A percentile compares a stretch with the other conserved stretches of the same genome.
phyloP scores from a whole-genome alignment of 2,797 vertebrate genomes.

The Poecilia wingei region DNA sequence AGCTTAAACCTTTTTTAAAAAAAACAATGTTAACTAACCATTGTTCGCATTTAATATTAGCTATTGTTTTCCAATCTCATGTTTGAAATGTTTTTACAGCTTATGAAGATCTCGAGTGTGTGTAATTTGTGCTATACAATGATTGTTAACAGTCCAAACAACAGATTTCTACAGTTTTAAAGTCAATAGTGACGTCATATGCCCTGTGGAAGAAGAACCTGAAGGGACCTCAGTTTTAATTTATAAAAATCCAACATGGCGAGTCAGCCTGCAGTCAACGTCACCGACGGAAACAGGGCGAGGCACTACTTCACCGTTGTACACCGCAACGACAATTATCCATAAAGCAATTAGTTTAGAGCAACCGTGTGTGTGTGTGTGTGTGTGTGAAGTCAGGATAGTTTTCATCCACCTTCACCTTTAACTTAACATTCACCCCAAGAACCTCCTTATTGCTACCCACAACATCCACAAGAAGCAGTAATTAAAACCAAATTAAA shows the following conservation, averaged over 20 bases:
- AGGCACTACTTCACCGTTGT: not conserved
- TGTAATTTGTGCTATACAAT: not conserved
- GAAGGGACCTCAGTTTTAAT: not conserved
- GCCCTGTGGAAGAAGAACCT: not conserved
- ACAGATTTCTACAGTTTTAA: not conserved
- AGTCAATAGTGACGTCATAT: not conserved
- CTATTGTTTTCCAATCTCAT: not conserved
- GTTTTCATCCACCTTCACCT: not conserved
- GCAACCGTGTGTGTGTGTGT: not conserved
- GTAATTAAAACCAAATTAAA: not conserved
- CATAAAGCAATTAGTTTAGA: not conserved
- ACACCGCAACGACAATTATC: not conserved
- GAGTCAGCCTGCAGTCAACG: constrained; percentile 12
- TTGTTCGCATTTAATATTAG: not conserved
- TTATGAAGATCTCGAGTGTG: not conserved
- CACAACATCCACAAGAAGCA: not conserved
- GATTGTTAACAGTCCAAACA: not conserved
- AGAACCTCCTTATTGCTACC: not conserved
- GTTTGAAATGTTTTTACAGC: not conserved
- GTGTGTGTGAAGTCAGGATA: not conserved
- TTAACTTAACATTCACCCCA: not conserved
- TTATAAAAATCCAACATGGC: not conserved
- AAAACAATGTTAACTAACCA: not conserved
- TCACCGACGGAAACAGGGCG: constrained; percentile 15
- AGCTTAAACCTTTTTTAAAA: not conserved